A percentile compares a stretch with the other conserved stretches of the same genome.
phyloP scores from a whole-genome alignment of 1,140 invertebrate genomes.

The Gryon sp. region DNA sequence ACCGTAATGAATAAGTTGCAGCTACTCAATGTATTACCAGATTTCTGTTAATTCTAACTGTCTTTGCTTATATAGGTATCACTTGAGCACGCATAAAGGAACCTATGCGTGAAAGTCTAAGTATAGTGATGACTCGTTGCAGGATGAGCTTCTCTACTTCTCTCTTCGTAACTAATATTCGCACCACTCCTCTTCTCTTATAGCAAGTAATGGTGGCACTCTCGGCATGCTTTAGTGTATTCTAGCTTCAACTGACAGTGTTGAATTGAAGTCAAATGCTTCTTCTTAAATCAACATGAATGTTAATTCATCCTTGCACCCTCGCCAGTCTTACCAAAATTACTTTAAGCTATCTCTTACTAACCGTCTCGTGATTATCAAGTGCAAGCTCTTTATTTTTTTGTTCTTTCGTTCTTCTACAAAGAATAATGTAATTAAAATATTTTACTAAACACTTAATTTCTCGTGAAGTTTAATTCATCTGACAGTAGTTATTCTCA shows the following conservation, averaged over 20 bases:
- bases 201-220: slow-evolving; percentile 43
- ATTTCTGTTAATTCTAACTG: slow-evolving; percentile 56
- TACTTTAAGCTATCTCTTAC: slow-evolving; percentile 39
- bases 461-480: too few species aligned
- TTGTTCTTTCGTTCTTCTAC: too few species aligned
- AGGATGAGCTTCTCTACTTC: slow-evolving; percentile 23
- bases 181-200: slow-evolving; percentile 5
- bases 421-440: too few species aligned
- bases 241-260: slow-evolving; percentile 44
- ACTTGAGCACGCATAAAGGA: slow-evolving; percentile 16
- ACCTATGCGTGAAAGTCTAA: slow-evolving; percentile 40
- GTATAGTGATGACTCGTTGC: background rate
- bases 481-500: too few species aligned
- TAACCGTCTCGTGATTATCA: slow-evolving; percentile 10
- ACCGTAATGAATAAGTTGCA: slow-evolving; percentile 61
- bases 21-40: slow-evolving; percentile 46
- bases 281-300: slow-evolving; percentile 60
- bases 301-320: slow-evolving; percentile 39
- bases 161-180: slow-evolving; percentile 26
- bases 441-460: too few species aligned
- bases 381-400: background rate
- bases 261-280: slow-evolving; percentile 60
- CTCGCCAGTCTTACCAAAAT: slow-evolving; percentile 30
- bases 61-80: slow-evolving; percentile 23
- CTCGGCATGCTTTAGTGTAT: slow-evolving; percentile 40